Base-by-base conservation (phyloP, 2,888 invertebrate species). In the Alitta virens region DNA sequence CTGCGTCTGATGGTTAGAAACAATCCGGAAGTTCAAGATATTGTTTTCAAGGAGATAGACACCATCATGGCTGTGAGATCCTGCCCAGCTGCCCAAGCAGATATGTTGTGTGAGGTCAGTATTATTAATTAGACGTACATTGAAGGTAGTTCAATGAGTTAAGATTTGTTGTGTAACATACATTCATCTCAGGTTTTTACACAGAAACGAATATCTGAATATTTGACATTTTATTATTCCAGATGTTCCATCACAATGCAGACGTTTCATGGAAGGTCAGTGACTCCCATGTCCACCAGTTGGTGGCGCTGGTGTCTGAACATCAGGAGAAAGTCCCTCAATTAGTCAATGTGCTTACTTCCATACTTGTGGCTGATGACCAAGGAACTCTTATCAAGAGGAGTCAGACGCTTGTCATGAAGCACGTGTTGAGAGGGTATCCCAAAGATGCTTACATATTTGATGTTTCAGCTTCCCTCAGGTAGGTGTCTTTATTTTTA, bases 351-450 rank as follows among this genome's bases (percentile, higher is more conserved):
- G 46, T 46, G 3, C 46, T 46, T 7, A 46, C 7, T 9, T 7
- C 46, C 7, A 46, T 57, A 5, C 46, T 57, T 2, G 50, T 57
- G 26, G 57, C 26, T 12, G 33, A 26, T 26, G 57, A 57, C 9
- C 26, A 57, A 18, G 57, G 57, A 2, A 27, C 57, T 9, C 1
- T 33, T n/a, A 57, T 57, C 33, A 18, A 49, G 12, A 23, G 57
- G 16, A 57, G 50, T 33, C 57, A 57, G 57, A 49, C 57, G 3
- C 50, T 57, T 1, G 57, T 57, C 26, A 57, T 50, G 57, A 57
- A 57, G n/a, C 50, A 49, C 33, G 25, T 57, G 16, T 49, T 57
- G 12, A 27, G 27, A 33, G 46, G 57, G 2, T 57, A 57, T 49
- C 57, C 57, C 33, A 25, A 27, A 1, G 50, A 49, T 46, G 57